Conservation (phyloP, 2,113 vertebrate species). For the Phylloscopus trochilus region DNA sequence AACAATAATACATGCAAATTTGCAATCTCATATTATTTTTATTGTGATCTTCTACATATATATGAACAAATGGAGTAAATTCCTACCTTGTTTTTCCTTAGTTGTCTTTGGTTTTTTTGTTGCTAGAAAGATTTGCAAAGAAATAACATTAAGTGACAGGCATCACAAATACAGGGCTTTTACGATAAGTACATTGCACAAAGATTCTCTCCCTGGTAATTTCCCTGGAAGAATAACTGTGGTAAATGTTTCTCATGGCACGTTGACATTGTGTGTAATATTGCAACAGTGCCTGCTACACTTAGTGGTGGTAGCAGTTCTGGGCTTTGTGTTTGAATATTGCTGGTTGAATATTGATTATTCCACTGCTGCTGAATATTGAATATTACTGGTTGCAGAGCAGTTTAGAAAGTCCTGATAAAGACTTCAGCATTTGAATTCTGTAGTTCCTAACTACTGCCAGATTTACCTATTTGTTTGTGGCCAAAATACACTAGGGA, state of each 20-base stretch:
- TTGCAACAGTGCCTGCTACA: neutral
- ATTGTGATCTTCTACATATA: neutral
- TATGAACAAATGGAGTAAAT: neutral
- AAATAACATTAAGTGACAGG: neutral
- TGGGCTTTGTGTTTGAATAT: neutral
- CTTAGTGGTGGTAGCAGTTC: neutral
- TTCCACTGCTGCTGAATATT: too few relatives aligned
- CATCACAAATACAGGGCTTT: neutral
- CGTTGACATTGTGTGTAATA: neutral
- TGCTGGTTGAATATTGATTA: neutral
- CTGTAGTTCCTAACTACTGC: neutral
- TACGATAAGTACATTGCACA: neutral
- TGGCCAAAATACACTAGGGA: neutral
- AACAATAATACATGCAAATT: neutral
- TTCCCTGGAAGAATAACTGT: neutral
- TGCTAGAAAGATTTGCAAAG: slow-evolving; percentile 45
- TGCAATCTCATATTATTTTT: neutral
- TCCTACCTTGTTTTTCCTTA: slow-evolving; percentile 71
- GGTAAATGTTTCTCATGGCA: neutral
- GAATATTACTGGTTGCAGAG: neutral
- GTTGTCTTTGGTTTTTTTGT: slow-evolving; percentile 52
- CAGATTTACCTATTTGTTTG: neutral
- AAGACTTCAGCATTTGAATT: neutral
- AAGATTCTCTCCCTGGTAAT: neutral
- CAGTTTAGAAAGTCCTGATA: neutral